Conservation (phyloP, 2,888 invertebrate genomes). For the Tiliacea aurago region DNA sequence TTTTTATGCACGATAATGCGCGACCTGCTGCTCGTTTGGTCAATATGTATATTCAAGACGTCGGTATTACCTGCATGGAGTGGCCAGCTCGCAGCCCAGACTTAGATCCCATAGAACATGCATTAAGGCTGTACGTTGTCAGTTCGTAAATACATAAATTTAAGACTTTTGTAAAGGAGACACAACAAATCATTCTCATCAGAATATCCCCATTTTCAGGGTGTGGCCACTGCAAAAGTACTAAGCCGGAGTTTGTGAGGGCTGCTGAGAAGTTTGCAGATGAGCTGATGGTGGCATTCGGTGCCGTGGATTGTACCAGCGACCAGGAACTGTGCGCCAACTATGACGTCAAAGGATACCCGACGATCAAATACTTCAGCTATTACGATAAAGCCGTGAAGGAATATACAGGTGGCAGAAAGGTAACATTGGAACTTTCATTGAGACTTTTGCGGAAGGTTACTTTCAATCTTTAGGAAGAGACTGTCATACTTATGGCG, state of each 20-base stretch:
- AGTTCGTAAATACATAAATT: not conserved
- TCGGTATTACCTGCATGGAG: no score
- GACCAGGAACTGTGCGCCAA: constrained; percentile 92
- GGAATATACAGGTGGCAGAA: constrained; percentile 94
- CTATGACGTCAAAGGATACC: constrained; percentile 95
- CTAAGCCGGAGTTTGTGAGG: constrained; percentile 94
- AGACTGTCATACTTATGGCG: not conserved
- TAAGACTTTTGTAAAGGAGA: not conserved
- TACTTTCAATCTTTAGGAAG: not conserved
- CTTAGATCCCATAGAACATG: no score
- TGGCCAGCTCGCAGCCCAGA: no score
- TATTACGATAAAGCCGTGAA: constrained; percentile 93
- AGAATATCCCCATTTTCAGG: constrained; percentile 86
- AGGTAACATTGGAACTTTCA: constrained; percentile 83
- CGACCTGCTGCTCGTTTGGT: no score
- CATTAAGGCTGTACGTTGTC: no score
- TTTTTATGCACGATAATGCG: no score
- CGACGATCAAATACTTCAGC: constrained; percentile 96
- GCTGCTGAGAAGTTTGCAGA: constrained; percentile 94
- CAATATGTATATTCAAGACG: no score
- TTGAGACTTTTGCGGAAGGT: no score
- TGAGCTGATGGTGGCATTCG: constrained; percentile 94
- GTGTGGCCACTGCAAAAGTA: constrained; percentile 97
- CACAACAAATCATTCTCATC: not conserved
- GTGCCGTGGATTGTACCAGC: constrained; percentile 95